Evolutionary conservation across 64 coral and sea anemone genomes (phyloP), one percentile per base, ranked within the genome.

Genomic region (Actinia equina): DNA sequence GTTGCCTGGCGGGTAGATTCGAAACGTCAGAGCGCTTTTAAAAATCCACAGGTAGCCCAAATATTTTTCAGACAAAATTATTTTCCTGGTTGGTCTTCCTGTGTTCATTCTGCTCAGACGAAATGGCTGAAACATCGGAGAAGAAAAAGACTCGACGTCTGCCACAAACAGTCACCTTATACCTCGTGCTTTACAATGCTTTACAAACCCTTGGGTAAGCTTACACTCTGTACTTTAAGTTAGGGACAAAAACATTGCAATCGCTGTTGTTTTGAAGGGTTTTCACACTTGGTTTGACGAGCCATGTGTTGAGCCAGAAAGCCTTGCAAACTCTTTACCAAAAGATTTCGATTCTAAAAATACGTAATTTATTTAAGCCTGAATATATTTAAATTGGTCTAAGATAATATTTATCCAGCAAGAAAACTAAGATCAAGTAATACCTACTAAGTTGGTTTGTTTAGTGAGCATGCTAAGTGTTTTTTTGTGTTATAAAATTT

Each of bases 171-270:
- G 59, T 85, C 55, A 85, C 83, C 25, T 63, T 43, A 88, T 96
- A 96, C 62, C 58, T 96, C 52, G 88, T 96, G 42, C 51, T 93
- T 6, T 96, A 96, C 84, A 96, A 96, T 85, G 91, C 59, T 16
- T 14, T 87, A 59, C 94, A 89, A 17, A 67, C 84, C 11, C 79
- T 96, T 41, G 94, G 94, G 94, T 96, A 89, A 90, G 94, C 41
- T 74, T 74, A 30, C 0, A 14, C 3, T n/a, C 69, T 74, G 10
- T 30, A 14, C 15, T 74, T 0, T 71, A 30, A 25, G 27, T 74
- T 37, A 74, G 43, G 3, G 49, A 26, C n/a, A 0, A 45, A 26
- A 20, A 14, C 45, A 56, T 1, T 22, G 59, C 43, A 22, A 89
- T 46, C 44, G n/a, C 26, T 41, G 45, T 6, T 22, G 42, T 74